Evolutionary conservation across 2,797 vertebrate genomes (phyloP), one percentile per base, ranked within the genome.

Genomic region (Sylvia borin): DNA sequence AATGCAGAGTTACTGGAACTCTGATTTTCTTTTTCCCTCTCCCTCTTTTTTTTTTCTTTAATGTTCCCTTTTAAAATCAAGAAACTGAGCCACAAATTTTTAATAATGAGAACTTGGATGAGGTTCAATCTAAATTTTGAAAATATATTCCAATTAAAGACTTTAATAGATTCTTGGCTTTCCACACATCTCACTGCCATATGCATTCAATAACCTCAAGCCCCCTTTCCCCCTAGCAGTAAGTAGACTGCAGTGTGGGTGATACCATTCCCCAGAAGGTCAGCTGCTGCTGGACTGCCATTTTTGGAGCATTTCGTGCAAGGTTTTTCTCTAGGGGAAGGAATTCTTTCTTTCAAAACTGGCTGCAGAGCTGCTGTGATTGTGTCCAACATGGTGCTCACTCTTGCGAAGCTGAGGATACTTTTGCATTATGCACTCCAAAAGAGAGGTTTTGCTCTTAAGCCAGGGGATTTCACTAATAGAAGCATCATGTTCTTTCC

Each of bases 91-190:
- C 96, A 97, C 97, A 97, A 97, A 97, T 95, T 98, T 98, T 97
- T 97, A 98, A 98, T 98, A 99, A 99, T 98, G 98, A 98, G 98
- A 98, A 94, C 97, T 97, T 99, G 98, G 98, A 98, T 85, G 12
- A 83, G n/a, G 79, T 98, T 98, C 97, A 97, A 92, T 96, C 96
- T 90, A 87, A 96, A 96, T 97, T 97, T 98, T 97, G 96, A 98
- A 95, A 97, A 97, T 97, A 96, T 96, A 96, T 96, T 95, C 97
- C 97, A 97, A 97, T 98, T 98, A 99, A 98, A 98, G 97, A 95
- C 97, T 98, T 98, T 98, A 98, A 98, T 97, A 98, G 97, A 95
- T 94, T 97, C 92, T 98, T 98, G 98, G 98, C 98, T 97, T 95
- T 95, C 95, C 75, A 88, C 96, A 97, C 92, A 95, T 97, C 97